Evolutionary conservation across 2,113 vertebrate species (phyloP), one percentile per base, ranked within the genome.

Genomic region (Myanophis thanlyinensis): DNA sequence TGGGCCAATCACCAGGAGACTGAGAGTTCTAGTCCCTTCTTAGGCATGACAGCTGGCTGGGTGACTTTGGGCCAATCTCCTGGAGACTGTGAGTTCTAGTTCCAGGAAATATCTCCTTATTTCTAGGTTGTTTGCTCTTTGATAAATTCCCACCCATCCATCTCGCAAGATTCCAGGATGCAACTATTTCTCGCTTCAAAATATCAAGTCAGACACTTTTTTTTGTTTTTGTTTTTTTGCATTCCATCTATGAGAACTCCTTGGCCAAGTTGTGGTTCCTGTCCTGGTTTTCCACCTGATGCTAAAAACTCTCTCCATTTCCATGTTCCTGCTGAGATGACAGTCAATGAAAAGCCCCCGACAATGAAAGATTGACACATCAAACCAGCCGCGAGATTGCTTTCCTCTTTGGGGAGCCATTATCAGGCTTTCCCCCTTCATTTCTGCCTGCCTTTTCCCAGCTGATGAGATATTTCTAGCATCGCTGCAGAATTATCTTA

Each of bases 381-480:
- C 52, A 59, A 49, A 51, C 52, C 88, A 85, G 7, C 73, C 18
- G 3, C 87, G 59, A 6, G 46, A 22, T 73, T 90, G 49, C 30
- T 53, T 90, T 87, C 59, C 47, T 53, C 46, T 90, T 80, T 93
- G 48, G 35, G 85, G 46, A 22, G 46, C 84, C 56, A 52, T 62
- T 73, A 35, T 73, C 73, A 73, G 20, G 35, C 15, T 13, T 35
- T 35, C 35, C 40, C 87, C 35, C 47, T 73, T 54, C 85, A 15
- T 52, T 90, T 87, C 47, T 67, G 3, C 40, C 85, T 4, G 20
- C 59, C 52, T 27, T 12, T 51, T 87, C 11, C 54, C 54, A 73
- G 56, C 27, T 87, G 92, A 89, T 49, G 88, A 89, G 88, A 92
- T 89, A 92, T 85, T 92, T 89, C 44, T 53, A 85, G 73, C n/a